Evolutionary conservation across 2,888 invertebrate species (phyloP).

Genomic region (Cancer borealis): DNA sequence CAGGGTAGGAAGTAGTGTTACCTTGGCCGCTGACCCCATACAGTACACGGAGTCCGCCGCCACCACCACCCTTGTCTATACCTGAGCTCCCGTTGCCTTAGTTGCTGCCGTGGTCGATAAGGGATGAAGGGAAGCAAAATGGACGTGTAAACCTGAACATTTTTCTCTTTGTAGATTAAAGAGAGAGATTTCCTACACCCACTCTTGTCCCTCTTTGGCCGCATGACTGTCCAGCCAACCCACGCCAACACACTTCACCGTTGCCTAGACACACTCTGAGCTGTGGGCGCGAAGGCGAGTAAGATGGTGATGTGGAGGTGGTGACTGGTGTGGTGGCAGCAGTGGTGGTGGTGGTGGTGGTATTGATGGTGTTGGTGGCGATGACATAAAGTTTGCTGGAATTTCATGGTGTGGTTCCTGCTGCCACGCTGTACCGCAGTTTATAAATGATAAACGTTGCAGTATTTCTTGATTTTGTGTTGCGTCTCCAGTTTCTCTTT

Average conservation of each 20-base stretch:
- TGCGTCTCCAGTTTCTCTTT: background rate
- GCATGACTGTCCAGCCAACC: background rate
- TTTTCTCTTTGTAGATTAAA: background rate
- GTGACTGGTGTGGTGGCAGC: background rate
- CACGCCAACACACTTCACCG: background rate
- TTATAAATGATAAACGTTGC: background rate
- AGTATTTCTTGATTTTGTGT: background rate
- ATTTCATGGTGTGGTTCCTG: background rate
- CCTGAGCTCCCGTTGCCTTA: background rate
- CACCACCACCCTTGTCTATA: background rate
- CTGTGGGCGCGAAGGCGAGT: background rate
- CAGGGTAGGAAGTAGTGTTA: background rate
- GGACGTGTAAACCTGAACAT: background rate
- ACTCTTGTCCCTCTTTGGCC: background rate
- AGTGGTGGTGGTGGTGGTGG: constrained; percentile 6
- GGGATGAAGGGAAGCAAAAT: background rate
- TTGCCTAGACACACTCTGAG: background rate
- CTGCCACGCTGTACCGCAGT: background rate
- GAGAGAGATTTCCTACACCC: background rate
- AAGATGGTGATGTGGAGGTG: background rate
- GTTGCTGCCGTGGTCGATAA: background rate
- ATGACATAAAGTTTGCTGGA: background rate
- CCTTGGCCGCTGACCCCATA: background rate
- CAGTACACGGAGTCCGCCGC: background rate
- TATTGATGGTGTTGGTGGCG: background rate